Conservation (phyloP, 2,113 vertebrate species). For the Tonatia bakeri region DNA sequence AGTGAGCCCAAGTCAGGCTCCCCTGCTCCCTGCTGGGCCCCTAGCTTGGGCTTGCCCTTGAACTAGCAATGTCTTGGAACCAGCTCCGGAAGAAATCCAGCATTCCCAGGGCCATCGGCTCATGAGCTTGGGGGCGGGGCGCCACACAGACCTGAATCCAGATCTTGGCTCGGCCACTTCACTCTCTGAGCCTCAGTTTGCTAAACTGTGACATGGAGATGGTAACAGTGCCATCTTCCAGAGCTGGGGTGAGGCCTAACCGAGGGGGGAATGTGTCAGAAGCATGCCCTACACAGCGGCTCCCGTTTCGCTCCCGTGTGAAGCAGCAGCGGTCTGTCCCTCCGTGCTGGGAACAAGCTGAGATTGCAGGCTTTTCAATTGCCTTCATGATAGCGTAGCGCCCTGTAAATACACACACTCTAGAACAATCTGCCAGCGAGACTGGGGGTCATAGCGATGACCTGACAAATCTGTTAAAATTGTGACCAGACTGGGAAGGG, state of each 20-base stretch:
- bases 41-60: background rate
- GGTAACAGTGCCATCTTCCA: background rate
- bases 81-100: too few relatives aligned
- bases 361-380: background rate
- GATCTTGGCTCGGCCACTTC: background rate
- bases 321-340: background rate
- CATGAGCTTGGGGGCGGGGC: fast-evolving
- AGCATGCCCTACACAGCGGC: background rate
- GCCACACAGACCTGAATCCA: background rate
- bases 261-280: fast-evolving
- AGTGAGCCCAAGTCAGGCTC: background rate
- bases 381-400: background rate
- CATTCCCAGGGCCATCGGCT: background rate
- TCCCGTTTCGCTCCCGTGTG: background rate
- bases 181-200: background rate
- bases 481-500: conserved; percentile 23
- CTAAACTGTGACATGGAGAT: background rate
- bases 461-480: conserved; percentile 2
- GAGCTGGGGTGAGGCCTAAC: background rate
- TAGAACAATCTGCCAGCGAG: conserved; percentile 17
- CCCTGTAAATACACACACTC: conserved; percentile 10
- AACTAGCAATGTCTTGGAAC: background rate
- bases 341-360: background rate
- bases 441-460: background rate
- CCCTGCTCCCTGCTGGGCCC: background rate